Percentiles rank a stretch among this genome's conserved stretches.
Conservation (phyloP, 92 coral and sea anemone genomes). For the Phenganax subtilis region DNA sequence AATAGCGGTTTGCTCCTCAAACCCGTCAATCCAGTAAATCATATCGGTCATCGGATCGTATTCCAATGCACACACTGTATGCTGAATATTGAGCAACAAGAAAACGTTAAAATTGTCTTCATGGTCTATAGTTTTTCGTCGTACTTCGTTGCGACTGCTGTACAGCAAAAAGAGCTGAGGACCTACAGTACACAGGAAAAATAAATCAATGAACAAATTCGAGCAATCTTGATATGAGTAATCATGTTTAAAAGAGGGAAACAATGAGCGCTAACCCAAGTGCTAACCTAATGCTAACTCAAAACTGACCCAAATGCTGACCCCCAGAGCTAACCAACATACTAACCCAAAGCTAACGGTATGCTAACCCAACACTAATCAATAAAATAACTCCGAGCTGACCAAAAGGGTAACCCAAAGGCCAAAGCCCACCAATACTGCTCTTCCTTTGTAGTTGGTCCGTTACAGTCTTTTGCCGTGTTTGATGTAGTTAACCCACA, state of each 20-base stretch:
- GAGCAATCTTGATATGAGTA: neutral
- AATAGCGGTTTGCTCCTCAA: constrained; percentile 45
- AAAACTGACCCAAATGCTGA: too few relatives aligned
- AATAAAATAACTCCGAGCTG: too few relatives aligned
- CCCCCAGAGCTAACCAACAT: too few relatives aligned
- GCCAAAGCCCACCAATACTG: too few relatives aligned
- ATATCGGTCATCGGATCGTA: constrained; percentile 70
- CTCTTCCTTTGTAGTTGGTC: too few relatives aligned
- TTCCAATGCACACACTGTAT: constrained; percentile 63
- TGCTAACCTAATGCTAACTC: too few relatives aligned
- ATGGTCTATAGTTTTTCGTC: constrained; percentile 63
- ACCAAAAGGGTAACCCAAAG: too few relatives aligned
- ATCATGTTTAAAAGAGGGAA: neutral
- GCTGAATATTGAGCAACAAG: constrained; percentile 55
- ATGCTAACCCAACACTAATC: too few relatives aligned
- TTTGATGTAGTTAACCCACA: too few relatives aligned
- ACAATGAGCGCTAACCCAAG: neutral
- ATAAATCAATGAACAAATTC: neutral
- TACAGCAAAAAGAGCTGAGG: constrained; percentile 73
- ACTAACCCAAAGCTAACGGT: too few relatives aligned
- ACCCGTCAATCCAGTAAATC: constrained; percentile 69
- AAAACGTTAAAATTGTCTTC: constrained; percentile 69
- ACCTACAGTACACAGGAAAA: constrained; percentile 43
- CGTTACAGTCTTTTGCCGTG: too few relatives aligned
- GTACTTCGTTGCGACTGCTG: constrained; percentile 63